Conservation (phyloP, 2,888 invertebrate species). For the Chrysina gloriosa region DNA sequence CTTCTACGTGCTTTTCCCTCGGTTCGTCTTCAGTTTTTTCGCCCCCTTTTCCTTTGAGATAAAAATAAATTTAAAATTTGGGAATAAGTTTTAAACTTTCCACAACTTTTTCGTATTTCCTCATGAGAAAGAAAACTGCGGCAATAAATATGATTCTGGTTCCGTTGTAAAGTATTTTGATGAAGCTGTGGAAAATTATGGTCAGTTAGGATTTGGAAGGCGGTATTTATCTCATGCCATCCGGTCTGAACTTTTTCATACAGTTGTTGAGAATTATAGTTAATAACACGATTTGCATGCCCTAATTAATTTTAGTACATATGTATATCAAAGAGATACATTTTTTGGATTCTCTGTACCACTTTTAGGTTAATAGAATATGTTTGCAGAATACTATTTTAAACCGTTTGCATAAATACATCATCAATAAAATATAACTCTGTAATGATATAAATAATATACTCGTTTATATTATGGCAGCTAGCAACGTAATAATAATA, state of each 20-base stretch:
- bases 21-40: not conserved
- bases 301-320: too few relatives aligned
- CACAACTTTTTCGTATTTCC: slow-evolving; percentile 1
- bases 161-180: not conserved
- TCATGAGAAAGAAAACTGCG: not conserved
- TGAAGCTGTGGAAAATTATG: not conserved
- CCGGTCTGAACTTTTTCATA: not conserved
- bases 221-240: not conserved
- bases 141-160: slow-evolving; percentile 15
- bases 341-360: too few relatives aligned
- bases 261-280: not conserved
- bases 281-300: too few relatives aligned
- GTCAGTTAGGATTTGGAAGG: slow-evolving; percentile 2
- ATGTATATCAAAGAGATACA: too few relatives aligned
- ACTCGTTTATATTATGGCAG: too few relatives aligned
- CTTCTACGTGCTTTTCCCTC: slow-evolving; percentile 8
- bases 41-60: slow-evolving; percentile 4
- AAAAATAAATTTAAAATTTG: slow-evolving; percentile 29
- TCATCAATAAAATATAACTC: too few relatives aligned
- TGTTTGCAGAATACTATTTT: too few relatives aligned
- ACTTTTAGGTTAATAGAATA: too few relatives aligned
- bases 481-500: too few relatives aligned
- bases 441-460: too few relatives aligned
- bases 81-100: slow-evolving; percentile 22
- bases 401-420: too few relatives aligned